phyloP scores from a whole-genome alignment of 2,797 vertebrate genomes.

The Pseudopleuronectes americanus region DNA sequence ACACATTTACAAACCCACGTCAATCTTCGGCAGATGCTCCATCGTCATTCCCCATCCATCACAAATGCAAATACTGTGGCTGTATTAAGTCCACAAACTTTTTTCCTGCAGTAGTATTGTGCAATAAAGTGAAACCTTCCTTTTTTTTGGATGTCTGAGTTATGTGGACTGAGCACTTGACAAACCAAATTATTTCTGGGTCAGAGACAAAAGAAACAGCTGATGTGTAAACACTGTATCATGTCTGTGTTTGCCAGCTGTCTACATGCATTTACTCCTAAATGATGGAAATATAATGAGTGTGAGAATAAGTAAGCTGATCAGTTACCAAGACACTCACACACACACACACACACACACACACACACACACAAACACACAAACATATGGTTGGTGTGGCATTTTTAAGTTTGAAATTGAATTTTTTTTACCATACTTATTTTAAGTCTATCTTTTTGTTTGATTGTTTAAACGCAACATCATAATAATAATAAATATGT shows the following conservation, averaged over 20 bases:
- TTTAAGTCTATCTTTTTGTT: too few species aligned
- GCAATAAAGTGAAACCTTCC: slow-evolving; percentile 42
- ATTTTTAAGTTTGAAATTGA: too few species aligned
- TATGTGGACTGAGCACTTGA: slow-evolving; percentile 28
- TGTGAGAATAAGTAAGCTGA: background rate
- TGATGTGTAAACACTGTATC: slow-evolving; percentile 72
- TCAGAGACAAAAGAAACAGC: slow-evolving; percentile 61
- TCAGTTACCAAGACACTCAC: too few species aligned
- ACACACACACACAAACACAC: background rate
- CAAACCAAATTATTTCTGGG: slow-evolving; percentile 70
- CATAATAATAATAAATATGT: too few species aligned
- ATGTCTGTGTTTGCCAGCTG: slow-evolving; percentile 55
- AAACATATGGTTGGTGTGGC: background rate
- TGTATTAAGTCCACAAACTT: slow-evolving; percentile 14
- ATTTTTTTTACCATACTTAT: too few species aligned
- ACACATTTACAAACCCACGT: background rate
- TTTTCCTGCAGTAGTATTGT: slow-evolving; percentile 5
- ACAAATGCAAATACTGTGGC: too few species aligned
- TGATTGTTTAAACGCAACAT: too few species aligned
- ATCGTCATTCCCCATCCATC: too few species aligned
- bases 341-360: slow-evolving; percentile 12
- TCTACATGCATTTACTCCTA: slow-evolving; percentile 56
- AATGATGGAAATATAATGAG: slow-evolving; percentile 34
- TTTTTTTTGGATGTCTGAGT: slow-evolving; percentile 16
- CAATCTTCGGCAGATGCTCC: too few species aligned